Percentiles rank a stretch among this genome's conserved stretches.
Conservation (phyloP, 2,797 vertebrate genomes). For the Sphenodon punctatus region DNA sequence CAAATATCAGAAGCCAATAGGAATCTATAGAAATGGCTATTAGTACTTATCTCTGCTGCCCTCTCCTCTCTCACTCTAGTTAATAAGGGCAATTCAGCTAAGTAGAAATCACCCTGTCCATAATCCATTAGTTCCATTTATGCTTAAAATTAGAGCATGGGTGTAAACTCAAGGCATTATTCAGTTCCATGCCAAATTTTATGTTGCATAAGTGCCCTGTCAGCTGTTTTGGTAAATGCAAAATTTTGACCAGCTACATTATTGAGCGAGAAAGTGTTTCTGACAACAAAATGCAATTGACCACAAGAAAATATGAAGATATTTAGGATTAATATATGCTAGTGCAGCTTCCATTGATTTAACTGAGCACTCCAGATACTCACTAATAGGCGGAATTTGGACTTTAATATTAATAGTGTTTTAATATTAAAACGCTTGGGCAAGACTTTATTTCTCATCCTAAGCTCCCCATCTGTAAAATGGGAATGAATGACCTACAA, state of each 20-base stretch:
- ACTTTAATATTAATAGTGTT: neutral
- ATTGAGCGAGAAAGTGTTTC: neutral
- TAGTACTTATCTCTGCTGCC: neutral
- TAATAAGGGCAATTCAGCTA: slow-evolving; percentile 16
- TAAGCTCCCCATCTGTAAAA: too few relatives aligned
- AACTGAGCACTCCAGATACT: neutral
- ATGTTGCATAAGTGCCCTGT: neutral
- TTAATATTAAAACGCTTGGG: too few relatives aligned
- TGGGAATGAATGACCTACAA: too few relatives aligned
- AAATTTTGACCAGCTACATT: neutral
- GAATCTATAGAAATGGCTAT: slow-evolving; percentile 6
- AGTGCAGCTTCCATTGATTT: neutral
- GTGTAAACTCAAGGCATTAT: neutral
- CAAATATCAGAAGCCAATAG: neutral
- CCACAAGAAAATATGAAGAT: neutral
- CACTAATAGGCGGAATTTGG: neutral
- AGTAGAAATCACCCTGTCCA: neutral
- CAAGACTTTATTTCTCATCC: too few relatives aligned
- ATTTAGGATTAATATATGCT: neutral
- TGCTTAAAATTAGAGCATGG: neutral
- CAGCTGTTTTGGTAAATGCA: neutral
- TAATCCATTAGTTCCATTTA: slow-evolving; percentile 24
- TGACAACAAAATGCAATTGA: neutral
- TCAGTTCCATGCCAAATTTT: neutral
- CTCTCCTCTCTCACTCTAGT: neutral